Conservation (phyloP, 1,140 invertebrate genomes). For the Nasonia longicornis region DNA sequence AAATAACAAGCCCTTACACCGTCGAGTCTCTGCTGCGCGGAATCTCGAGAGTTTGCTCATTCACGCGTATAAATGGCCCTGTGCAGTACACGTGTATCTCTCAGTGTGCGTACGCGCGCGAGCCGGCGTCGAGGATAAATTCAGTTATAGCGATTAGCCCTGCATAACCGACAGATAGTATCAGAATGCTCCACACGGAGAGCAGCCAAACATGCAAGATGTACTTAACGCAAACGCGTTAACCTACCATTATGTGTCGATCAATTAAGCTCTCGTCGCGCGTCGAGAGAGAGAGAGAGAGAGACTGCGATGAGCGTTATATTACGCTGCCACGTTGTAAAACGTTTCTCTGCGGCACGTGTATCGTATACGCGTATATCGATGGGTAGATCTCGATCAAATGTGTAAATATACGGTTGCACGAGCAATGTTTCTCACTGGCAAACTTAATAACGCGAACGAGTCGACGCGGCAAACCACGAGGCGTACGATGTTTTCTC, state of each 20-base stretch:
- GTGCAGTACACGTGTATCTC: neutral
- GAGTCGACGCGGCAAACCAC: too few relatives aligned
- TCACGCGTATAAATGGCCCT: neutral
- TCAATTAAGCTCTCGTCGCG: conserved; percentile 22
- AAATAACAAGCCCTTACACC: neutral
- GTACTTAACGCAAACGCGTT: neutral
- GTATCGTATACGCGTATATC: neutral
- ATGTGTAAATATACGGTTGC: neutral
- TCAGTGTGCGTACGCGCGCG: neutral
- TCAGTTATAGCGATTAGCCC: conserved; percentile 9
- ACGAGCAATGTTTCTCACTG: neutral
- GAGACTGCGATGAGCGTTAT: neutral
- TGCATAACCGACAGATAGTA: neutral
- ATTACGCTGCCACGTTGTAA: neutral
- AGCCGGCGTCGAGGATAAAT: neutral
- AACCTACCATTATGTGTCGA: conserved; percentile 1
- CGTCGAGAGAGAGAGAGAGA: too few relatives aligned
- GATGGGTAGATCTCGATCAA: neutral
- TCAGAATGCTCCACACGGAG: conserved; percentile 8
- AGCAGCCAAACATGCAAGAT: neutral
- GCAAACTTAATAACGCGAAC: too few relatives aligned
- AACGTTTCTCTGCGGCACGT: neutral
- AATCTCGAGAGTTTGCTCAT: neutral
- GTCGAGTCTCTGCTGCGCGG: neutral
- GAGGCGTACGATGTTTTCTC: neutral